Percentiles rank a stretch among this genome's conserved stretches.
phyloP scores from a whole-genome alignment of 2,888 invertebrate genomes.

The Acronicta aceris region DNA sequence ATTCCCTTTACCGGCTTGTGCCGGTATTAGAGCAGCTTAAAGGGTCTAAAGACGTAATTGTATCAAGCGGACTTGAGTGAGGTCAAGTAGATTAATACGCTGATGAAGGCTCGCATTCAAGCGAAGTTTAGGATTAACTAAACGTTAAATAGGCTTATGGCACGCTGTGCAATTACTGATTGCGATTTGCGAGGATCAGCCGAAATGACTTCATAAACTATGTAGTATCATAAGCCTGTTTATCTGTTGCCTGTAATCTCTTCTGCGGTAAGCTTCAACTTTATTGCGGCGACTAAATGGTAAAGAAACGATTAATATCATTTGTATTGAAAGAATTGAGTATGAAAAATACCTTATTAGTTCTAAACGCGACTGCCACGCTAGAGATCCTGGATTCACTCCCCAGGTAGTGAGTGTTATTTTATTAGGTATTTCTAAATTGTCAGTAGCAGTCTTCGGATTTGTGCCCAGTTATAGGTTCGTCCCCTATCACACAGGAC shows the following conservation, averaged over 20 bases:
- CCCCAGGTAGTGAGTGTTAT: no score
- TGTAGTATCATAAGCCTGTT: slow-evolving; percentile 2
- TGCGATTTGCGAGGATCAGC: slow-evolving; percentile 16
- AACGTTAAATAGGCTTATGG: slow-evolving; percentile 35
- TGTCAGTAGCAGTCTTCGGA: no score
- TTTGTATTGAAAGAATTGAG: no score
- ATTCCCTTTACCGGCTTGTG: slow-evolving; percentile 46
- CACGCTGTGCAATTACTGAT: slow-evolving; percentile 26
- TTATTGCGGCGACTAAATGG: background rate
- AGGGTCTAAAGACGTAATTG: slow-evolving; percentile 54
- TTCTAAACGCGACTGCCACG: no score
- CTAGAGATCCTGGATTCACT: no score
- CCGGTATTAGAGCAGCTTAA: slow-evolving; percentile 46
- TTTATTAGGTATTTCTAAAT: no score
- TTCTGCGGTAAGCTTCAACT: slow-evolving; percentile 2
- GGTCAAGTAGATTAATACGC: slow-evolving; percentile 51
- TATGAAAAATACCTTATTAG: no score
- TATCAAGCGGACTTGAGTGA: slow-evolving; percentile 44
- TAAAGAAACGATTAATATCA: background rate
- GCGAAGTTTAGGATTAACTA: slow-evolving; percentile 28
- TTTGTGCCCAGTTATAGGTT: no score
- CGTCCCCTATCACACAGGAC: no score
- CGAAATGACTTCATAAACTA: slow-evolving; percentile 18
- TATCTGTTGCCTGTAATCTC: slow-evolving; percentile 1
- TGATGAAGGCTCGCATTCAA: slow-evolving; percentile 26